Evolutionary conservation across 2,113 vertebrate species (phyloP).

Genomic region (Diadophis punctatus): DNA sequence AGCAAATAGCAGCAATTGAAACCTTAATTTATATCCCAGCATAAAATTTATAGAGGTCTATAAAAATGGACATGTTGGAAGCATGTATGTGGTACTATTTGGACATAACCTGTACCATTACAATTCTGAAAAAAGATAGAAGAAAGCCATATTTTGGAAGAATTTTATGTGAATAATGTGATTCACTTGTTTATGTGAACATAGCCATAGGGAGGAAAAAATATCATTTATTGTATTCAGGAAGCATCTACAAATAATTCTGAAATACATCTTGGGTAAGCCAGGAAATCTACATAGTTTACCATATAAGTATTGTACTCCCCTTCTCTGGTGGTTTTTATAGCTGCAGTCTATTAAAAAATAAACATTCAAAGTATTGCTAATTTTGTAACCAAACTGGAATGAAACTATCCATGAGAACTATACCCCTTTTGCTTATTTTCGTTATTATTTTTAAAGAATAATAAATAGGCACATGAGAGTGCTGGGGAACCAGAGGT

Average conservation of each 20-base stretch:
- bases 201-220: background rate
- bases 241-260: background rate
- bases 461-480: background rate
- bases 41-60: slow-evolving; percentile 60
- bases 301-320: background rate
- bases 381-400: background rate
- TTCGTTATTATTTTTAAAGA: background rate
- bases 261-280: background rate
- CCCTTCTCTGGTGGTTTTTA: background rate
- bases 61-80: slow-evolving; percentile 60
- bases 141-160: background rate
- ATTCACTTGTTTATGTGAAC: background rate
- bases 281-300: background rate
- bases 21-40: slow-evolving; percentile 66
- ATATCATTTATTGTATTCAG: background rate
- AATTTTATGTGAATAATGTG: background rate
- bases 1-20: slow-evolving; percentile 63
- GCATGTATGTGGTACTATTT: slow-evolving; percentile 49
- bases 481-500: background rate
- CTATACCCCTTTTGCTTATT: background rate
- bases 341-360: background rate
- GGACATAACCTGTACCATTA: slow-evolving; percentile 50
- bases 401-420: background rate
- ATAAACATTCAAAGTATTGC: background rate
- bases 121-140: slow-evolving; percentile 33